These are phyloP conservation scores for Mnemiopsis leidyi DNA, from an alignment of 37 sponge, comb jelly and placozoan species.

Conservation along the genomic window DNA sequence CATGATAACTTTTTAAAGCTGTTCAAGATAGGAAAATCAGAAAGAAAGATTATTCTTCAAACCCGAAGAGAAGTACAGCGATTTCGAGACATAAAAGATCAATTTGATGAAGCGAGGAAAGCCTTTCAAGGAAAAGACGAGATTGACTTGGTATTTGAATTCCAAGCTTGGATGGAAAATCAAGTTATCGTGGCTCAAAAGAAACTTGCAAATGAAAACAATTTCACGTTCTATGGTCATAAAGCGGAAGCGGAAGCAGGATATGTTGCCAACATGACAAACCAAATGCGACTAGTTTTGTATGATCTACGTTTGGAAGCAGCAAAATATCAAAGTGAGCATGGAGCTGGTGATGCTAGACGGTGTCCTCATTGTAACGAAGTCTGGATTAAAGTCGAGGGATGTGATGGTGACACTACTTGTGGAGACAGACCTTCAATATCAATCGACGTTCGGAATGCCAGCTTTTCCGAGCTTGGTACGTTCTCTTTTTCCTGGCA, in stretches of 20 bases:
- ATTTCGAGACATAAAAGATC: not conserved
- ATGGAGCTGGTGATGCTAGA: constrained; percentile 22
- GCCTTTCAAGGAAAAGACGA: not conserved
- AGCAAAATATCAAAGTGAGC: not conserved
- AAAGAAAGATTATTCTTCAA: not conserved
- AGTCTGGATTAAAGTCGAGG: constrained; percentile 23
- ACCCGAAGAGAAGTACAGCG: not conserved
- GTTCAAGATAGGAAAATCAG: not conserved
- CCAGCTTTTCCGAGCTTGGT: not conserved
- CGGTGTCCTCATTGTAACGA: not conserved
- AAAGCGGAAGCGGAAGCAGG: not conserved
- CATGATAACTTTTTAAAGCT: not conserved
- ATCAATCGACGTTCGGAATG: not conserved
- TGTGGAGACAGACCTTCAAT: not conserved
- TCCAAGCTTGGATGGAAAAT: not conserved
- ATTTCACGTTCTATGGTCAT: not conserved
- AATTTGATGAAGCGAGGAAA: not conserved
- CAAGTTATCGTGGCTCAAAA: not conserved
- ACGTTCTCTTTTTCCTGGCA: not conserved
- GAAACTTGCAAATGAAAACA: not conserved
- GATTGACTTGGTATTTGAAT: not conserved
- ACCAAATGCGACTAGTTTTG: not conserved
- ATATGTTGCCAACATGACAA: not conserved
- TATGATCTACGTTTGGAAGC: constrained; percentile 3
- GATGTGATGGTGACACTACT: not conserved